Evolutionary conservation across 1,140 invertebrate genomes (phyloP).

Genomic region (Caenorhabditis remanei): DNA sequence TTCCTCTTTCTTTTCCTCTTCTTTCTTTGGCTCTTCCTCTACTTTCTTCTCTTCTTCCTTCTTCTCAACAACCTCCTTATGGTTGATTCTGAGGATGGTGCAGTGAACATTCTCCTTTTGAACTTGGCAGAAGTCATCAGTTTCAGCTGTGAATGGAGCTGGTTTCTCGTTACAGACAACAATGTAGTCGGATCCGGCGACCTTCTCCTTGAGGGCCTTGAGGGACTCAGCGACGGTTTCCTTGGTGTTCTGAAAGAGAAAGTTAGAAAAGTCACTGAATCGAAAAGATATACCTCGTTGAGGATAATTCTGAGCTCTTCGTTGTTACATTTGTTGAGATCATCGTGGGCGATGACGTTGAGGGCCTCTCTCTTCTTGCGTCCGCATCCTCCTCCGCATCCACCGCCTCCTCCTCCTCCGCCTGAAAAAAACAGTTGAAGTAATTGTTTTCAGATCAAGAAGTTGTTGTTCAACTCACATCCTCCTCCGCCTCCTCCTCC

Average conservation of each 20-base stretch:
- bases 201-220: slow-evolving; percentile 52
- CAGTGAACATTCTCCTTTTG: slow-evolving; percentile 56
- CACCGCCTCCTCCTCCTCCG: slow-evolving; percentile 40
- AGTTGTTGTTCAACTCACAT: neutral
- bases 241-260: slow-evolving; percentile 60
- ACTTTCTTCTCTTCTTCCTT: slow-evolving; percentile 53
- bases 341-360: slow-evolving; percentile 47
- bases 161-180: slow-evolving; percentile 63
- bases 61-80: slow-evolving; percentile 56
- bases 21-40: slow-evolving; percentile 26
- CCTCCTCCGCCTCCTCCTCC: neutral
- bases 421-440: neutral
- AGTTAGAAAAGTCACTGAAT: neutral
- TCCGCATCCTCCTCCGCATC: slow-evolving; percentile 51
- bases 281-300: neutral
- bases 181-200: slow-evolving; percentile 54
- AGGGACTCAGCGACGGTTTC: slow-evolving; percentile 46
- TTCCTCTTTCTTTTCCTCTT: neutral
- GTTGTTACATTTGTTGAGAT: slow-evolving; percentile 60
- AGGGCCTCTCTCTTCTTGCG: slow-evolving; percentile 63
- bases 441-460: neutral
- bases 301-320: slow-evolving; percentile 58
- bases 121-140: slow-evolving; percentile 61
- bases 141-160: slow-evolving; percentile 57
- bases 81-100: slow-evolving; percentile 55